Evolutionary conservation across 2,797 vertebrate genomes (phyloP).

Genomic region (Urophycis tenuis): DNA sequence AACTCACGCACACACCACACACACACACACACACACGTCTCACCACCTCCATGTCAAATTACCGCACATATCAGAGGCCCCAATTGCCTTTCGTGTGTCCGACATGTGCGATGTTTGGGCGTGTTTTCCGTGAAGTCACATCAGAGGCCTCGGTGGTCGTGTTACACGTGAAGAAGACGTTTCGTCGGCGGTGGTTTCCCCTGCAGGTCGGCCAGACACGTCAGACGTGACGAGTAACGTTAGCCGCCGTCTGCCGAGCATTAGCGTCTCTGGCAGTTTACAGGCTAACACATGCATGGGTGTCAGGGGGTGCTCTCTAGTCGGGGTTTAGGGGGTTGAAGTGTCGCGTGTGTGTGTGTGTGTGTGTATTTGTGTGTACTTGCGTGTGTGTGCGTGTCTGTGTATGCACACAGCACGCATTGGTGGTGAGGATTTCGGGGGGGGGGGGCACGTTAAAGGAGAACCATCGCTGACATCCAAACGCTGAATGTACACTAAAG

Average conservation of each 20-base stretch:
- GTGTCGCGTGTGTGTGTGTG: background rate
- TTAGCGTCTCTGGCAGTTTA: constrained; percentile 1
- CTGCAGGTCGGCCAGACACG: background rate
- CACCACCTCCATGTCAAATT: background rate
- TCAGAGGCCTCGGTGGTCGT: background rate
- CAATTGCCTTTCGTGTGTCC: background rate
- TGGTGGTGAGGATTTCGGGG: constrained; percentile 22
- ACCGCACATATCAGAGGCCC: background rate
- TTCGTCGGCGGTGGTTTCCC: background rate
- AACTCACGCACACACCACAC: too few species aligned
- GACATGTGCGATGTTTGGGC: background rate
- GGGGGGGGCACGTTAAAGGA: constrained; percentile 30
- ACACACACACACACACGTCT: background rate
- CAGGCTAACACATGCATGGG: constrained; percentile 22
- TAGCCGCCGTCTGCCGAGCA: constrained; percentile 10
- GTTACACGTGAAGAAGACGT: background rate
- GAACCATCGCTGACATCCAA: constrained; percentile 30
- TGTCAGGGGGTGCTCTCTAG: background rate
- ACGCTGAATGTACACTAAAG: constrained; percentile 6
- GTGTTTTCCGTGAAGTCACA: background rate
- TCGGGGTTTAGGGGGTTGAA: too few species aligned
- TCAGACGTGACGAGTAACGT: constrained; percentile 10
- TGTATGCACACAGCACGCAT: background rate
- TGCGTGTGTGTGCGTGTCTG: constrained; percentile 5
- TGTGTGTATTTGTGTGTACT: background rate